A percentile compares a stretch with the other conserved stretches of the same genome.
These are phyloP conservation scores for Ptychoptera albimana DNA, from an alignment of 2,888 invertebrate genomes.

Conservation along the genomic window DNA sequence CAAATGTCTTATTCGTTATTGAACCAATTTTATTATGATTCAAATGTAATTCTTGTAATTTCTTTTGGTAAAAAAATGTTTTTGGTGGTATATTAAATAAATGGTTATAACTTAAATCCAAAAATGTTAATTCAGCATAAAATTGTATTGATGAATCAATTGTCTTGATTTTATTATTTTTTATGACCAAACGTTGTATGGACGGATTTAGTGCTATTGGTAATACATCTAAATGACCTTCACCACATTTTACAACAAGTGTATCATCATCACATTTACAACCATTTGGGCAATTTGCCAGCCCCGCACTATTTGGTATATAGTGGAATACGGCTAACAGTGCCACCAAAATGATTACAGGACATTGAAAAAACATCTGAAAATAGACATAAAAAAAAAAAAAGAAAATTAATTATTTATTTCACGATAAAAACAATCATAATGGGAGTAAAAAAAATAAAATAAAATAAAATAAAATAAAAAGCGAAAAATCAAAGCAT, in stretches of 20 bases:
- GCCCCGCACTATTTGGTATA: too few relatives aligned
- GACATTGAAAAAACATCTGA: too few relatives aligned
- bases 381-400: too few relatives aligned
- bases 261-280: conserved; percentile 85
- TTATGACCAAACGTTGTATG: conserved; percentile 67
- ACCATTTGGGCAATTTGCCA: conserved; percentile 56
- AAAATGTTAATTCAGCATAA: conserved; percentile 69
- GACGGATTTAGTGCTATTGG: conserved; percentile 86
- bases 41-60: conserved; percentile 65
- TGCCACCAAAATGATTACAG: too few relatives aligned
- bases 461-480: too few relatives aligned
- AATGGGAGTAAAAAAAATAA: too few relatives aligned
- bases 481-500: too few relatives aligned
- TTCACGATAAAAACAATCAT: too few relatives aligned
- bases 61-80: conserved; percentile 66
- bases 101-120: conserved; percentile 73
- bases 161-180: conserved; percentile 73
- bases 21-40: conserved; percentile 74
- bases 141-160: conserved; percentile 82
- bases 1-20: conserved; percentile 63
- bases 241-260: conserved; percentile 70
- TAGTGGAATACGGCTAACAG: too few relatives aligned
- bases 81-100: conserved; percentile 63
- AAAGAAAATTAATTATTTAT: too few relatives aligned
- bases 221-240: conserved; percentile 72